Conservation (phyloP, 2,888 invertebrate species). For the Macropis europaea region DNA sequence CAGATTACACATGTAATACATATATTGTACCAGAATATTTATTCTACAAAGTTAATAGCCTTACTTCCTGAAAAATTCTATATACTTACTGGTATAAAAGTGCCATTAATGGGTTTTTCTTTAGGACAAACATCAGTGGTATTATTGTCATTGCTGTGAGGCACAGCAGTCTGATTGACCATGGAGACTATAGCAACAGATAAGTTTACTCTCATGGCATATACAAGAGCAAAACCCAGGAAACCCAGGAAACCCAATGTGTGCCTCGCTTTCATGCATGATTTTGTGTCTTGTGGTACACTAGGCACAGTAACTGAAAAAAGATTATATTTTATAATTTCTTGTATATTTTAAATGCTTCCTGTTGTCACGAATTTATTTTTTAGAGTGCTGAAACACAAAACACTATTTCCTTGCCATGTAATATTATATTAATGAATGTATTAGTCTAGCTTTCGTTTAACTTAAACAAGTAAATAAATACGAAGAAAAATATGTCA, state of each 20-base stretch:
- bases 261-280: slow-evolving; percentile 87
- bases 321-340: slow-evolving; percentile 15
- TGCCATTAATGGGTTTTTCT: slow-evolving; percentile 74
- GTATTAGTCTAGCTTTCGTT: too few species aligned
- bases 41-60: not conserved
- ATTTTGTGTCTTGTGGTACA: slow-evolving; percentile 81
- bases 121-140: slow-evolving; percentile 85
- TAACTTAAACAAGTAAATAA: not conserved
- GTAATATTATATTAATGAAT: too few species aligned
- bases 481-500: not conserved
- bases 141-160: slow-evolving; percentile 80
- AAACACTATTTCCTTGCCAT: too few species aligned
- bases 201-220: slow-evolving; percentile 94
- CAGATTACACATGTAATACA: not conserved
- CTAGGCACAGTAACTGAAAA: slow-evolving; percentile 60
- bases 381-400: not conserved
- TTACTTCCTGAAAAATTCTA: not conserved
- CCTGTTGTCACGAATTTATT: not conserved
- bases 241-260: slow-evolving; percentile 92
- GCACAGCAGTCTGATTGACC: slow-evolving; percentile 88
- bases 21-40: not conserved
- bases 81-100: slow-evolving; percentile 66
- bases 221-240: slow-evolving; percentile 92
- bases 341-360: slow-evolving; percentile 7
- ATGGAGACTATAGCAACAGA: slow-evolving; percentile 97